Conservation (phyloP, 2,113 vertebrate species). For the Boleophthalmus pectinirostris region DNA sequence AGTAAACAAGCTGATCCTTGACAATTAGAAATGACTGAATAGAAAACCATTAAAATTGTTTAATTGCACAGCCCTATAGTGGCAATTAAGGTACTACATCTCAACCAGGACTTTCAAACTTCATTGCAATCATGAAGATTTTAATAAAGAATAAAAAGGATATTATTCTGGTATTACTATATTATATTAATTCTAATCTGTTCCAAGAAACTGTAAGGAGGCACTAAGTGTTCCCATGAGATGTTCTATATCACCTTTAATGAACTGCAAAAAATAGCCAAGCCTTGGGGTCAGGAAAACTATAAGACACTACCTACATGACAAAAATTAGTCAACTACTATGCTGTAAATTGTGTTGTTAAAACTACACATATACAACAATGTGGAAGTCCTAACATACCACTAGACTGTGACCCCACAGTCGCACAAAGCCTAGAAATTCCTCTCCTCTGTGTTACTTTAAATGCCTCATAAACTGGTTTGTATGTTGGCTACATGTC, state of each 20-base stretch:
- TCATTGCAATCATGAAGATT: no score
- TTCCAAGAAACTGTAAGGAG: no score
- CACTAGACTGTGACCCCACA: slow-evolving; percentile 1
- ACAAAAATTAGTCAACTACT: not conserved
- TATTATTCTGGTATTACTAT: no score
- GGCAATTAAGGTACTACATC: no score
- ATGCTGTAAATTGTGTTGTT: not conserved
- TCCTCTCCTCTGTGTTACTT: slow-evolving; percentile 19
- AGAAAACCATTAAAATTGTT: no score
- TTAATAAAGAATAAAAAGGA: no score
- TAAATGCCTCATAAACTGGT: not conserved
- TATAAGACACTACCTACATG: not conserved
- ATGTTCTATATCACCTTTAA: not conserved
- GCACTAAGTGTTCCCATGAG: no score
- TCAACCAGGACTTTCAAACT: no score
- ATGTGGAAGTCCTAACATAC: not conserved
- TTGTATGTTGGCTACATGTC: not conserved
- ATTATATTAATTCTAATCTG: no score
- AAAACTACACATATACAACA: not conserved
- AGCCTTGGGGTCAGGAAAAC: not conserved
- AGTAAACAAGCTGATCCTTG: no score
- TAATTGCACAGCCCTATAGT: no score
- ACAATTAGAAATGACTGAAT: no score
- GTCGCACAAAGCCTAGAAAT: slow-evolving; percentile 19
- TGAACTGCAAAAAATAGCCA: not conserved